These are phyloP conservation scores for Muraenolepis orangiensis DNA, from an alignment of 2,797 vertebrate species.

Conservation along the genomic window DNA sequence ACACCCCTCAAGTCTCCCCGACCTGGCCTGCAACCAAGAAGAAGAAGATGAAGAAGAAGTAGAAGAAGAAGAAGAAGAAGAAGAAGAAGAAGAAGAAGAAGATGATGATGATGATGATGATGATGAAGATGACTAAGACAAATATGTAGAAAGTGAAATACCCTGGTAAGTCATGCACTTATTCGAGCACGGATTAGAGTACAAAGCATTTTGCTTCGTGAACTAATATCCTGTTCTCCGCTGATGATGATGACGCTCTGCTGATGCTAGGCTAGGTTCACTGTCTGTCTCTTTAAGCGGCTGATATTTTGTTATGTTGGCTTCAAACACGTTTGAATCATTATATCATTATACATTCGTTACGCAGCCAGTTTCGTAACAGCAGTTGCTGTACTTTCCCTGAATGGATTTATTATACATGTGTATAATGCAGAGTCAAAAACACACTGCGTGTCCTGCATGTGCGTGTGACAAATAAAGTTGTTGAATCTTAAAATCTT, in stretches of 20 bases:
- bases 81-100: conserved; percentile 4
- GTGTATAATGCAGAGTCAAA: too few species aligned
- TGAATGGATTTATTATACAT: background rate
- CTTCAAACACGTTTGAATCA: background rate
- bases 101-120: conserved; percentile 43
- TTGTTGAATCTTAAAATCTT: too few species aligned
- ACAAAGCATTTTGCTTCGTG: conserved; percentile 50
- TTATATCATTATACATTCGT: background rate
- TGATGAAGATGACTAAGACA: background rate
- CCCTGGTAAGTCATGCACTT: conserved; percentile 47
- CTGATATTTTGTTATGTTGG: background rate
- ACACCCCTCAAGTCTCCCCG: conserved; percentile 40
- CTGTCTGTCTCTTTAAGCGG: conserved; percentile 8
- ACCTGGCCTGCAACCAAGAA: conserved; percentile 46
- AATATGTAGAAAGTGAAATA: conserved; percentile 32
- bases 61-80: conserved; percentile 32
- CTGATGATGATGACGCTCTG: conserved; percentile 17
- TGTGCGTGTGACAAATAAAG: too few species aligned
- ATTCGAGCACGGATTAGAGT: conserved; percentile 71
- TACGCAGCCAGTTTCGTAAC: background rate
- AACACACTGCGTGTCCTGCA: too few species aligned
- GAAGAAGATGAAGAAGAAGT: conserved; percentile 9
- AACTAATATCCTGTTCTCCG: conserved; percentile 37
- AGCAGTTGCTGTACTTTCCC: background rate
- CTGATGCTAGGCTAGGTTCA: conserved; percentile 15